phyloP scores from a whole-genome alignment of 2,888 invertebrate species.

The Imbricaverruca yamaguchii region DNA sequence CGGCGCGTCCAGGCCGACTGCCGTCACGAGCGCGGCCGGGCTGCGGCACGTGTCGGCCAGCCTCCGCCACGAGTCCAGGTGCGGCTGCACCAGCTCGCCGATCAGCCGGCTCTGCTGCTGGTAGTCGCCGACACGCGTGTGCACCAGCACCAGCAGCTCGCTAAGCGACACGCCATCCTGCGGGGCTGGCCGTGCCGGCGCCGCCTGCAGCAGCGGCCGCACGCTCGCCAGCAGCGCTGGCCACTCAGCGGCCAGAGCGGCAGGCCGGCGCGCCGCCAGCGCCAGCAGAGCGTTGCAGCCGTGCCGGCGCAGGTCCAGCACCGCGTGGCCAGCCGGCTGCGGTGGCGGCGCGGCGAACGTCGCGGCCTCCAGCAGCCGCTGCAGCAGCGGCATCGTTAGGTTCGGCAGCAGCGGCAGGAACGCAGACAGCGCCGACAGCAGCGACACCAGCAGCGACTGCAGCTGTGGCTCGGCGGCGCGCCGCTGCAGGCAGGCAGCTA shows the following conservation, averaged over 20 bases:
- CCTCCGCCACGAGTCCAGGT: background rate
- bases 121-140: background rate
- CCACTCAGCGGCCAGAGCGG: background rate
- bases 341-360: background rate
- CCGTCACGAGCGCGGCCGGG: background rate
- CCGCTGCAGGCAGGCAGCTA: background rate
- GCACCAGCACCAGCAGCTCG: constrained; percentile 16
- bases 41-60: background rate
- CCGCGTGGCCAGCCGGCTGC: background rate
- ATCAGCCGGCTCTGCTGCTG: constrained; percentile 2
- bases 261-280: background rate
- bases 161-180: background rate
- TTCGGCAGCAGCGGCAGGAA: background rate
- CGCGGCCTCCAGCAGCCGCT: background rate
- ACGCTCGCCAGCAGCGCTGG: background rate
- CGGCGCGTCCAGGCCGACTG: constrained; percentile 1
- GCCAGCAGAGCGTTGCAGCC: constrained; percentile 7
- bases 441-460: background rate
- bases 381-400: background rate
- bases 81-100: background rate
- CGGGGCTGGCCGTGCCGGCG: background rate
- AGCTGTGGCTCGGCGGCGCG: background rate
- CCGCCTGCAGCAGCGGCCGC: background rate
- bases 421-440: background rate
- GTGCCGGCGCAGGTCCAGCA: background rate